phyloP scores from a whole-genome alignment of 1,140 invertebrate species.

The Zaprionus nigranus region DNA sequence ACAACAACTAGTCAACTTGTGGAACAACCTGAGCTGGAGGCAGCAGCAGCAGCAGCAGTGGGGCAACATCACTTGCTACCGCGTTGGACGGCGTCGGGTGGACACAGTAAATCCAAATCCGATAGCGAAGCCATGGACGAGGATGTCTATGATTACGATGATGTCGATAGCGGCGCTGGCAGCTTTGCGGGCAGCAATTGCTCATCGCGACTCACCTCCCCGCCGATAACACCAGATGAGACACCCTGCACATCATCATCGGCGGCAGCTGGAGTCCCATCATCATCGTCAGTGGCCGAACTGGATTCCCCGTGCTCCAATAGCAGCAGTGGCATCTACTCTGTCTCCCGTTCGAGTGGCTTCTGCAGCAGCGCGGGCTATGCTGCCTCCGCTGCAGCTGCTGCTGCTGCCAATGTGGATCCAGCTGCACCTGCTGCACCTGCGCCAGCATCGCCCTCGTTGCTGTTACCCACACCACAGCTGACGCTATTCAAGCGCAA shows the following conservation, averaged over 20 bases:
- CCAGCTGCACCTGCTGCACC: background rate
- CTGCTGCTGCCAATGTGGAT: conserved; percentile 26
- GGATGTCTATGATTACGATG: conserved; percentile 72
- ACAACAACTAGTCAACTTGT: conserved; percentile 68
- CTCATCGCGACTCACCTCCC: conserved; percentile 77
- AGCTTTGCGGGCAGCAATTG: conserved; percentile 75
- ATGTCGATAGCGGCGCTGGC: conserved; percentile 68
- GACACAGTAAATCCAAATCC: conserved; percentile 63
- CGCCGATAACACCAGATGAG: conserved; percentile 74
- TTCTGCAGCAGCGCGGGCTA: conserved; percentile 14
- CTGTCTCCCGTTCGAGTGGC: conserved; percentile 29
- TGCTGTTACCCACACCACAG: conserved; percentile 63
- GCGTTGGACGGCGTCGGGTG: background rate
- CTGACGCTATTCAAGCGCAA: conserved; percentile 73
- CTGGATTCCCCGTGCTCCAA: conserved; percentile 66
- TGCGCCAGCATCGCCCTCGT: conserved; percentile 18
- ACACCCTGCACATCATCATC: conserved; percentile 66
- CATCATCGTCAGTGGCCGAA: conserved; percentile 51
- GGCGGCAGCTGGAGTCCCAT: conserved; percentile 25
- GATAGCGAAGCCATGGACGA: conserved; percentile 77
- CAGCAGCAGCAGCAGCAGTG: conserved; percentile 24
- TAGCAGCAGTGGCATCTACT: conserved; percentile 64
- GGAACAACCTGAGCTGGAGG: conserved; percentile 62
- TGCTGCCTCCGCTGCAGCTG: conserved; percentile 41
- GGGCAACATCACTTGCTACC: conserved; percentile 7